Evolutionary conservation across 2,797 vertebrate species (phyloP).

Genomic region (Pipistrellus kuhlii): DNA sequence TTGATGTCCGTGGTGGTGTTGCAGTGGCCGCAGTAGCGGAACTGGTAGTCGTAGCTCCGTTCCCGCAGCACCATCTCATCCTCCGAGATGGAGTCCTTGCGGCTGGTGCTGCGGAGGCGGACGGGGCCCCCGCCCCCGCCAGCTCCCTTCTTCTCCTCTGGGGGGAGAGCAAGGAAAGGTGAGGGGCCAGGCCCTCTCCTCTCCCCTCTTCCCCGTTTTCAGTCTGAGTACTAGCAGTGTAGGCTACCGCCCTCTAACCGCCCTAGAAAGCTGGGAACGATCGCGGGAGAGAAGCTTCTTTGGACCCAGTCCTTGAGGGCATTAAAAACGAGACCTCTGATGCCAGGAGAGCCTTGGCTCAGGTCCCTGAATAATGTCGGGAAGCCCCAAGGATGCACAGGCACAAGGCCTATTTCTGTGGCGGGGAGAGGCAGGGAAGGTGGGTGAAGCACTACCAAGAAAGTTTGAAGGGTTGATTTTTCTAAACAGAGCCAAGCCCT

Average conservation of each 20-base stretch:
- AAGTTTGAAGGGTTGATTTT: background rate
- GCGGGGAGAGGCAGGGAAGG: background rate
- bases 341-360: background rate
- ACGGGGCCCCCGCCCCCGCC: conserved; percentile 89
- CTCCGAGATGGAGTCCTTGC: conserved; percentile 96
- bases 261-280: background rate
- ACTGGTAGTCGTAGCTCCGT: conserved; percentile 98
- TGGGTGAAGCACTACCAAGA: background rate
- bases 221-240: background rate
- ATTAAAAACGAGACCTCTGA: background rate
- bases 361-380: background rate
- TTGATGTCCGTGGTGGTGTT: conserved; percentile 99
- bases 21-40: conserved; percentile 99
- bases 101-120: conserved; percentile 93
- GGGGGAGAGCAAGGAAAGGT: conserved; percentile 75
- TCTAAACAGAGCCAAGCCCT: background rate
- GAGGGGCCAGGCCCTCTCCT: conserved; percentile 34
- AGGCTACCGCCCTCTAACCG: background rate
- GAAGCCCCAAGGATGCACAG: background rate
- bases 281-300: background rate
- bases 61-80: conserved; percentile 96
- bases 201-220: background rate
- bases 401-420: background rate
- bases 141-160: conserved; percentile 94
- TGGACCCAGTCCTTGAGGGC: background rate